Conservation (phyloP, 1,140 invertebrate genomes). For the Brachystomella parvula region DNA sequence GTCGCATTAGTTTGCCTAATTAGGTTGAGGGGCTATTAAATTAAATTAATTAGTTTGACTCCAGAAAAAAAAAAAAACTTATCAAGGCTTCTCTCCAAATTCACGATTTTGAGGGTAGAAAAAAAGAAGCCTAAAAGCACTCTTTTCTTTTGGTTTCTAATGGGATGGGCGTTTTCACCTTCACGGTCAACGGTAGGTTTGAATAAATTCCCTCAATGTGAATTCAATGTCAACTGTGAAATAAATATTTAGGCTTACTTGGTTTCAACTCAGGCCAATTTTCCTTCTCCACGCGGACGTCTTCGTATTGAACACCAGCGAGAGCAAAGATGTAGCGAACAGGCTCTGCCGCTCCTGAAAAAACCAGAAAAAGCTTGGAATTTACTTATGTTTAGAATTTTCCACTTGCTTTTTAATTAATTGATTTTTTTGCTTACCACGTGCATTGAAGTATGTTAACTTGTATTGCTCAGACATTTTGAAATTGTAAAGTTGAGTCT, state of each 20-base stretch:
- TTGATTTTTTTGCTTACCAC: background rate
- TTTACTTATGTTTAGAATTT: background rate
- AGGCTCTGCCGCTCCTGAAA: slow-evolving; percentile 50
- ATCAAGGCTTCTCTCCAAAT: no score
- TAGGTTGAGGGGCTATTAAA: background rate
- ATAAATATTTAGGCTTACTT: background rate
- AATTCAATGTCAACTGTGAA: background rate
- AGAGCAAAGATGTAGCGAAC: slow-evolving; percentile 58
- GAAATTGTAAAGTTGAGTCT: no score
- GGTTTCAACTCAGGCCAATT: background rate
- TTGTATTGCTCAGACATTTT: slow-evolving; percentile 42
- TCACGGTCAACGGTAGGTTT: background rate
- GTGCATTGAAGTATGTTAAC: slow-evolving; percentile 50
- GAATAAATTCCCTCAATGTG: background rate
- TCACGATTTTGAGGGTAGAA: no score
- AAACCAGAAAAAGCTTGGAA: slow-evolving; percentile 37
- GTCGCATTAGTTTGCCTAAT: background rate
- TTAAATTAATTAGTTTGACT: background rate
- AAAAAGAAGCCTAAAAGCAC: no score
- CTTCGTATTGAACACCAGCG: slow-evolving; percentile 54
- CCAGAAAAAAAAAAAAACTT: slow-evolving; percentile 32
- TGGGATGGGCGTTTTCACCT: no score
- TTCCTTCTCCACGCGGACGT: slow-evolving; percentile 47
- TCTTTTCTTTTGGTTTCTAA: no score
- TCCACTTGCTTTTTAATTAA: slow-evolving; percentile 41